Conservation (phyloP, 2,888 invertebrate genomes). For the Machimus atricapillus region DNA sequence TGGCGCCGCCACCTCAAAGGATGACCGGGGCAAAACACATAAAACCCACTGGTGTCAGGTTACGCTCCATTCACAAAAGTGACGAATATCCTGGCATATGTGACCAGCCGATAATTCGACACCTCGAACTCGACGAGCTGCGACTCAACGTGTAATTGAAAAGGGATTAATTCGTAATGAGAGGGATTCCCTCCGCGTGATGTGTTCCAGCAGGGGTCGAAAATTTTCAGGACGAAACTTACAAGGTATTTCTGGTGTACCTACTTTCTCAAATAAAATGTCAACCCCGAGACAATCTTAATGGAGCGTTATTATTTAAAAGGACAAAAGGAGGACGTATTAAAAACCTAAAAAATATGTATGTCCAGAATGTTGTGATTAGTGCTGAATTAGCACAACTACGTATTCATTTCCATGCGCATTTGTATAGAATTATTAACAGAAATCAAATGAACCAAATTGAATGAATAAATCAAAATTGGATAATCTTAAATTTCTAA, state of each 20-base stretch:
- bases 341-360: too few relatives aligned
- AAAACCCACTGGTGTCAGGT: constrained; percentile 7
- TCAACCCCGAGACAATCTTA: background rate
- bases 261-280: background rate
- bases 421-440: too few relatives aligned
- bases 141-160: constrained; percentile 33
- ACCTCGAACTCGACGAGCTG: background rate
- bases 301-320: background rate
- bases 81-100: constrained; percentile 38
- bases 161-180: constrained; percentile 37
- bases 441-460: too few relatives aligned
- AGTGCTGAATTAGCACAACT: too few relatives aligned
- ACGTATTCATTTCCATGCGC: too few relatives aligned
- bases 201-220: background rate
- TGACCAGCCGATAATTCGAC: constrained; percentile 38
- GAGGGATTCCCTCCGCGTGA: background rate
- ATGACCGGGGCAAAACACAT: background rate
- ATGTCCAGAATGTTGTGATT: too few relatives aligned
- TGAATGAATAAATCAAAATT: too few relatives aligned
- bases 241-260: background rate
- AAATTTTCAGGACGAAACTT: background rate
- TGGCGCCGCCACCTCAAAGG: background rate
- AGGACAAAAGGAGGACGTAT: too few relatives aligned
- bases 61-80: background rate
- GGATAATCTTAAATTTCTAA: too few relatives aligned